phyloP scores from a whole-genome alignment of 2,113 vertebrate genomes.

The Neoarius graeffei region DNA sequence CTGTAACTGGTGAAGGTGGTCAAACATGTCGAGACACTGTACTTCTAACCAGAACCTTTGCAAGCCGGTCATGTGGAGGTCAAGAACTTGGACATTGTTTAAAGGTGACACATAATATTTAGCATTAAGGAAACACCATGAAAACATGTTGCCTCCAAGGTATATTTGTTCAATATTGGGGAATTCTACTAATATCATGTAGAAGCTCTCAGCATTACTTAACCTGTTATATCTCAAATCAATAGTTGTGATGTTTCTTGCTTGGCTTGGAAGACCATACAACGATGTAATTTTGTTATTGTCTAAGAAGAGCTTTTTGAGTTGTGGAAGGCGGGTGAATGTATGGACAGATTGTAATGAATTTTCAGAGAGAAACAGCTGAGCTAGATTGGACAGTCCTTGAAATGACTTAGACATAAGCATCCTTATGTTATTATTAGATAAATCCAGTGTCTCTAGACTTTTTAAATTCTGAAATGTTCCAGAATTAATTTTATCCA shows the following conservation, averaged over 20 bases:
- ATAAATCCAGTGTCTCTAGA: constrained; percentile 75
- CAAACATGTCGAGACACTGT: constrained; percentile 81
- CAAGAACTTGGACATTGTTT: constrained; percentile 71
- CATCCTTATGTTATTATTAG: constrained; percentile 82
- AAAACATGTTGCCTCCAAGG: constrained; percentile 75
- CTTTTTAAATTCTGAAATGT: constrained; percentile 72
- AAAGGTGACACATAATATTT: constrained; percentile 14
- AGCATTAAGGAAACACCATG: constrained; percentile 61
- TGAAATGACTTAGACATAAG: constrained; percentile 71
- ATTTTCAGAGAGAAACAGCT: constrained; percentile 79
- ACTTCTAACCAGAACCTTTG: constrained; percentile 75
- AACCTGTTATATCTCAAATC: constrained; percentile 76
- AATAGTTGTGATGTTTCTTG: constrained; percentile 56
- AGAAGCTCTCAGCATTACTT: constrained; percentile 67
- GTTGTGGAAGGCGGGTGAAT: constrained; percentile 63
- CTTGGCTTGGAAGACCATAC: background rate
- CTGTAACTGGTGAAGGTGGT: constrained; percentile 69
- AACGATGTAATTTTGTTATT: constrained; percentile 75
- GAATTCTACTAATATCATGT: constrained; percentile 64
- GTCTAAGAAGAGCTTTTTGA: constrained; percentile 62
- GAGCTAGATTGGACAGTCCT: constrained; percentile 64
- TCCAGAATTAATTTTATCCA: constrained; percentile 74
- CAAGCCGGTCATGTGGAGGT: constrained; percentile 79
- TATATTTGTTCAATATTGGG: constrained; percentile 63
- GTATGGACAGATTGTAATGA: constrained; percentile 68